phyloP scores from a whole-genome alignment of 2,113 vertebrate species.

The Gambusia affinis region DNA sequence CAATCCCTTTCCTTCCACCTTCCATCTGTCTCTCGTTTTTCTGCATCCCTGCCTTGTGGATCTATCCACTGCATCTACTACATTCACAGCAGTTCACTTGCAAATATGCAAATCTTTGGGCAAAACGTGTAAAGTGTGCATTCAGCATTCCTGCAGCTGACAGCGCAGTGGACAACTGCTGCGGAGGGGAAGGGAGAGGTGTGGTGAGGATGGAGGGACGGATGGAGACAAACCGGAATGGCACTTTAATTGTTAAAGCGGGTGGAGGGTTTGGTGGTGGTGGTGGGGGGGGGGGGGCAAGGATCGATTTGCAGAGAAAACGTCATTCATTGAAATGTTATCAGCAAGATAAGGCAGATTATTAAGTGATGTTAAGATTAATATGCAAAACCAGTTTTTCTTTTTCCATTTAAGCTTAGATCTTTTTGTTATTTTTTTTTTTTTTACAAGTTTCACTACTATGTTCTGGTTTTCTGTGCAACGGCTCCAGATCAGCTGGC shows the following conservation, averaged over 20 bases:
- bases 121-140: conserved; percentile 74
- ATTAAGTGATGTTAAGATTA: conserved; percentile 49
- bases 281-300: not conserved
- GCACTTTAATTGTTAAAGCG: conserved; percentile 32
- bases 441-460: conserved; percentile 7
- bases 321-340: conserved; percentile 52
- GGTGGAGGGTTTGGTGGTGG: not conserved
- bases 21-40: conserved; percentile 32
- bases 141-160: conserved; percentile 69
- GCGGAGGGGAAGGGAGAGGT: conserved; percentile 58
- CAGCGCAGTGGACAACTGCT: conserved; percentile 68
- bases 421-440: not conserved
- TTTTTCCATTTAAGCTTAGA: conserved; percentile 17
- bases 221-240: conserved; percentile 44
- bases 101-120: conserved; percentile 81
- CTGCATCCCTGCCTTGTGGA: conserved; percentile 44
- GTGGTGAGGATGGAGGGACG: conserved; percentile 35
- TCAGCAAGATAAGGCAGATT: conserved; percentile 43
- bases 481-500: conserved; percentile 34
- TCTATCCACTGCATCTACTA: conserved; percentile 54
- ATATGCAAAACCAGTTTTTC: conserved; percentile 18
- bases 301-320: conserved; percentile 50
- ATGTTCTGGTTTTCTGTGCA: conserved; percentile 30
- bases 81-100: conserved; percentile 76
- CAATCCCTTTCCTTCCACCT: conserved; percentile 36